Evolutionary conservation across 2,888 invertebrate species (phyloP).

Genomic region (Entomobrya proxima): DNA sequence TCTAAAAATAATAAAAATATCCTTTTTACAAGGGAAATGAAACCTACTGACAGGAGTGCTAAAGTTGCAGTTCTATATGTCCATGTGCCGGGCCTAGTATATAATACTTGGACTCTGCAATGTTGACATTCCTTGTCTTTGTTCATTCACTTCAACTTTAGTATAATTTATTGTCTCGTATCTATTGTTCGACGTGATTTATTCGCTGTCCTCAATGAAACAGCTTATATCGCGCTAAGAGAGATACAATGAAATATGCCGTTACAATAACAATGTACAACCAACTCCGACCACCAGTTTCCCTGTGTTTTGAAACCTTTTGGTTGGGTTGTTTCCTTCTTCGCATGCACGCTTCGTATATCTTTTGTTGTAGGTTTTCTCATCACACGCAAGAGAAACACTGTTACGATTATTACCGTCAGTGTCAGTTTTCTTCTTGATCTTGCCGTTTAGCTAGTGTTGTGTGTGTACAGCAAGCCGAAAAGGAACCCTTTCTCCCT

Average conservation of each 20-base stretch:
- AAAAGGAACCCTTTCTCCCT: not conserved
- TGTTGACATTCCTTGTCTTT: slow-evolving; percentile 70
- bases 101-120: slow-evolving; percentile 48
- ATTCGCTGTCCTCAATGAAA: slow-evolving; percentile 66
- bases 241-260: slow-evolving; percentile 54
- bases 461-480: not conserved
- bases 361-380: slow-evolving; percentile 7
- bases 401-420: slow-evolving; percentile 37
- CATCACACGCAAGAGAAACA: slow-evolving; percentile 20
- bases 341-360: slow-evolving; percentile 21
- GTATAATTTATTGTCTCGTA: slow-evolving; percentile 70
- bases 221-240: slow-evolving; percentile 56
- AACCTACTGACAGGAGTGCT: not conserved
- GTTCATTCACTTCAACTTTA: slow-evolving; percentile 70
- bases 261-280: slow-evolving; percentile 33
- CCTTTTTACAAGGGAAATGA: not conserved
- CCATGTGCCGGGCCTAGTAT: not conserved
- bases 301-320: not conserved
- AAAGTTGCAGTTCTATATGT: not conserved
- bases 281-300: not conserved
- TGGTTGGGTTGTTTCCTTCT: not conserved
- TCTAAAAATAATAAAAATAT: not conserved
- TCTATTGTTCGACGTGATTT: slow-evolving; percentile 71
- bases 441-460: slow-evolving; percentile 14
- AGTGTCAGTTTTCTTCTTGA: slow-evolving; percentile 42